Conservation (phyloP, 2,888 invertebrate genomes). For the Dioctria linearis region DNA sequence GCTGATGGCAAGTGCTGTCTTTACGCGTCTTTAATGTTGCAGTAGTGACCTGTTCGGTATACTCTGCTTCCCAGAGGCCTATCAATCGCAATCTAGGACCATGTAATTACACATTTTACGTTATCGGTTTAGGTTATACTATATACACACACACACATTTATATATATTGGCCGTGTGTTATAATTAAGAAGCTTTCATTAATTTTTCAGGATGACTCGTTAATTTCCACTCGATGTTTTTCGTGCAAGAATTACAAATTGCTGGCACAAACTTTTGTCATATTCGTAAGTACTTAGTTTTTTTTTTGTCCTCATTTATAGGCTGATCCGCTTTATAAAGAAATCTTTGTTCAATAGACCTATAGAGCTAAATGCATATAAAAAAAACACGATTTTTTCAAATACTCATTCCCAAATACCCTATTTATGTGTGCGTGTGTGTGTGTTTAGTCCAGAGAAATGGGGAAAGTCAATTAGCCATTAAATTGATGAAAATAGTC, state of each 20-base stretch:
- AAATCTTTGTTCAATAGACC: conserved; percentile 5
- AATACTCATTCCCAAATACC: no score
- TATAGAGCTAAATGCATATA: background rate
- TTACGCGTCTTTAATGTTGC: conserved; percentile 15
- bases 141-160: no score
- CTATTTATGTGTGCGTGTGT: background rate
- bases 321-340: conserved; percentile 15
- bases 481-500: conserved; percentile 44
- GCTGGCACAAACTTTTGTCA: conserved; percentile 38
- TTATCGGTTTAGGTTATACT: conserved; percentile 46
- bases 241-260: conserved; percentile 50
- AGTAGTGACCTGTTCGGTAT: background rate
- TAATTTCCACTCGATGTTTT: conserved; percentile 33
- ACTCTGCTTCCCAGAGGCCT: conserved; percentile 21
- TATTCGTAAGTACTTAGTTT: conserved; percentile 48
- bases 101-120: conserved; percentile 53
- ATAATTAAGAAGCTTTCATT: conserved; percentile 50
- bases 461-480: conserved; percentile 32
- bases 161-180: conserved; percentile 48
- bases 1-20: conserved; percentile 29
- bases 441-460: background rate
- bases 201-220: conserved; percentile 47
- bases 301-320: background rate
- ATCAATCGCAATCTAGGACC: conserved; percentile 57
- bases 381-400: no score